Conservation (phyloP, 2,888 invertebrate species). For the Gastrophysa polygoni region DNA sequence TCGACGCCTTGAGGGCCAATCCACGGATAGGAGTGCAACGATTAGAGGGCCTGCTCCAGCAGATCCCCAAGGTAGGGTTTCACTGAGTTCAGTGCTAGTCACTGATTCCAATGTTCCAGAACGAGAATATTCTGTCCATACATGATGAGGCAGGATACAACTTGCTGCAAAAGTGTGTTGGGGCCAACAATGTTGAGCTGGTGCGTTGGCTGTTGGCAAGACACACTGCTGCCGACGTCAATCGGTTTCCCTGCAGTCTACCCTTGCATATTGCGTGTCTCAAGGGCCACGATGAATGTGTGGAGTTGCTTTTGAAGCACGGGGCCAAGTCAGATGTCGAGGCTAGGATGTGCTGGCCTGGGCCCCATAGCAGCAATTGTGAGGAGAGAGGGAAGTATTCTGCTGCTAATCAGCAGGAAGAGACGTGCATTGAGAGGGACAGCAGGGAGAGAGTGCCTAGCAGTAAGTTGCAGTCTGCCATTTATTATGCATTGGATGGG, state of each 20-base stretch:
- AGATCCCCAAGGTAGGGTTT: constrained; percentile 67
- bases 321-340: constrained; percentile 75
- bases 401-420: constrained; percentile 61
- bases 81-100: no score
- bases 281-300: constrained; percentile 73
- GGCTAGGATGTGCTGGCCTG: constrained; percentile 77
- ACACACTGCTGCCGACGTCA: constrained; percentile 68
- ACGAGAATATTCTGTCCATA: constrained; percentile 71
- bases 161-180: constrained; percentile 75
- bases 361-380: constrained; percentile 72
- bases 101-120: constrained; percentile 57
- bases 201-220: constrained; percentile 70
- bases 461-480: constrained; percentile 69
- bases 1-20: constrained; percentile 71
- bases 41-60: constrained; percentile 67
- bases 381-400: constrained; percentile 72
- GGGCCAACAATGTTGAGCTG: constrained; percentile 72
- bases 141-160: constrained; percentile 74
- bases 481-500: constrained; percentile 75
- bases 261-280: constrained; percentile 77
- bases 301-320: constrained; percentile 70
- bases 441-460: constrained; percentile 52
- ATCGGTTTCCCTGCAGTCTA: constrained; percentile 74
- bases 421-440: constrained; percentile 58
- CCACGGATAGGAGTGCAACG: constrained; percentile 70